These are phyloP conservation scores for Tupiocoris notatus DNA, from an alignment of 2,888 invertebrate species.

Conservation along the genomic window DNA sequence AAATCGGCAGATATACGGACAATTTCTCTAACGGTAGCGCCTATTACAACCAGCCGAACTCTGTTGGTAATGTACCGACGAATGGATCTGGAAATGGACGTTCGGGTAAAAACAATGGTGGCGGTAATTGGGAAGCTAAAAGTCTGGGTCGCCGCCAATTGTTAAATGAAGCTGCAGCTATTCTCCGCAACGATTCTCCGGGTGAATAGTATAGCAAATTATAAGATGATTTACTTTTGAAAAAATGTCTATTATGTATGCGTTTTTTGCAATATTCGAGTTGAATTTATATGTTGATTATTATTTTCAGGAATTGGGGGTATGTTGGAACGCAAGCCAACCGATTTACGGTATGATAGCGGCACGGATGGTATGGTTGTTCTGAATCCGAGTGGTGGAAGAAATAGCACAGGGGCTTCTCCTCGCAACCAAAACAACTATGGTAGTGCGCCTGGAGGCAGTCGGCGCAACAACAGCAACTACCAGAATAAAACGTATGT, in stretches of 20 bases:
- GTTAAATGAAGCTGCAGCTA: slow-evolving; percentile 25
- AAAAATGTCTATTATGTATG: too few species aligned
- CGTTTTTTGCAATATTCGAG: too few species aligned
- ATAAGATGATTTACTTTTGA: too few species aligned
- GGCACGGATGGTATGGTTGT: background rate
- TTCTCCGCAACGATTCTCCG: slow-evolving; percentile 7
- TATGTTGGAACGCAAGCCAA: slow-evolving; percentile 26
- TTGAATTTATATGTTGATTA: background rate
- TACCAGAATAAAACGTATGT: slow-evolving; percentile 26
- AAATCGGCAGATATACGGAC: background rate
- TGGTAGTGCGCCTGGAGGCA: background rate
- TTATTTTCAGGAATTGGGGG: slow-evolving; percentile 15
- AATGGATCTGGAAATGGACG: slow-evolving; percentile 4
- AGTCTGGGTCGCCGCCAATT: slow-evolving; percentile 21
- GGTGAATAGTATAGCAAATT: slow-evolving; percentile 13
- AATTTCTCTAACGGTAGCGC: background rate
- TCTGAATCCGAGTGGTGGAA: slow-evolving; percentile 8
- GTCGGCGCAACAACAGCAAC: background rate
- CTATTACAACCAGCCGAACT: background rate
- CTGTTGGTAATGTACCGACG: background rate
- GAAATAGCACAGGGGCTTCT: background rate
- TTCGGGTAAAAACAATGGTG: background rate
- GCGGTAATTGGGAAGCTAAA: slow-evolving; percentile 27
- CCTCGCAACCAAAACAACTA: background rate
- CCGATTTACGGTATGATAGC: slow-evolving; percentile 15